Evolutionary conservation across 2,113 vertebrate genomes (phyloP).

Genomic region (Macquaria australasica): DNA sequence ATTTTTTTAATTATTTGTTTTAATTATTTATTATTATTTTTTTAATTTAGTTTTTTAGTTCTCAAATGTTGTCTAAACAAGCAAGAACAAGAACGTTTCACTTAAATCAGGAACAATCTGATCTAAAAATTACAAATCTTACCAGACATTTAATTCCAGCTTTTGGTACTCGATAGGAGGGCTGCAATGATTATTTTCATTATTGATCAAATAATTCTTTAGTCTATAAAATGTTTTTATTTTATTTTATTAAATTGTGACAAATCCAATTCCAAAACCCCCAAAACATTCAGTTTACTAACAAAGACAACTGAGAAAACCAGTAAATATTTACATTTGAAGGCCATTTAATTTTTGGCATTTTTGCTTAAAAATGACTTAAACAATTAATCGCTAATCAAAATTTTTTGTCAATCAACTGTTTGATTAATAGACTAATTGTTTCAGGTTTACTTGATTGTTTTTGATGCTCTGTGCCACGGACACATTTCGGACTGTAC

Average conservation of each 20-base stretch:
- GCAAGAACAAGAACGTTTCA: not conserved
- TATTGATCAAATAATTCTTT: not conserved
- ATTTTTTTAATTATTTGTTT: no score
- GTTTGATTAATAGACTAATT: not conserved
- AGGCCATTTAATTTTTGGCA: not conserved
- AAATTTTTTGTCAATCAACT: not conserved
- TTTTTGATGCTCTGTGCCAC: not conserved
- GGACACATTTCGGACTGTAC: not conserved
- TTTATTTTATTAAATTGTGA: no score
- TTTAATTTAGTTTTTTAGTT: not conserved
- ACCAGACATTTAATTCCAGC: not conserved
- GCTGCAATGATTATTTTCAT: not conserved
- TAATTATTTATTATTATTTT: no score
- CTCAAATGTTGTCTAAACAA: not conserved
- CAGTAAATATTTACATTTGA: not conserved
- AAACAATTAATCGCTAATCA: not conserved
- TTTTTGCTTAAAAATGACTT: not conserved
- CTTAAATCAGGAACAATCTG: not conserved
- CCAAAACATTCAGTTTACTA: not conserved
- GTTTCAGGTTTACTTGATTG: not conserved
- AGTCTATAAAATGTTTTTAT: not conserved
- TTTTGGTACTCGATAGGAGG: not conserved
- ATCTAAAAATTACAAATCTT: not conserved
- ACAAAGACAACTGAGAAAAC: no score
- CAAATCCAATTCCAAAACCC: not conserved